phyloP scores from a whole-genome alignment of 2,888 invertebrate genomes.

The Malthinus flaveolus region DNA sequence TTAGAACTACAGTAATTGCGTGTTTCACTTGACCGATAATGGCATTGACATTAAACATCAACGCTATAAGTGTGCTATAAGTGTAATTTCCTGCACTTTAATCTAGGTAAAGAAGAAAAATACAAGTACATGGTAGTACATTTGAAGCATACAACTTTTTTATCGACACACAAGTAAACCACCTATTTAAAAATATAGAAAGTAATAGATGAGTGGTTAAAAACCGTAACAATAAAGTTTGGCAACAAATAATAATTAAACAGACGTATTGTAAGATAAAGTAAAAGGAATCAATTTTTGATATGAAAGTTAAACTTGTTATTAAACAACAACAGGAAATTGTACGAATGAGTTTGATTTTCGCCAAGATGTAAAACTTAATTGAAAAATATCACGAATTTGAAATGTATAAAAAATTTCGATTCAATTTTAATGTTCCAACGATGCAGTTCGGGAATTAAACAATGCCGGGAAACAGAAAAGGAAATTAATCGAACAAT shows the following conservation, averaged over 20 bases:
- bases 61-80: background rate
- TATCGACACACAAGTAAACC: background rate
- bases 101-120: background rate
- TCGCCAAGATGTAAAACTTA: too few species aligned
- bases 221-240: conserved; percentile 1
- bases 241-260: background rate
- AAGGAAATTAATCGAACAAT: too few species aligned
- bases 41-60: conserved; percentile 10
- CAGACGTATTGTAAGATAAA: background rate
- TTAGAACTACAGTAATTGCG: conserved; percentile 7
- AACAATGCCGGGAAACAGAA: too few species aligned
- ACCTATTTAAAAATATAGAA: background rate
- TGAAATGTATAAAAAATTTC: too few species aligned
- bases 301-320: conserved; percentile 1
- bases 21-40: conserved; percentile 13
- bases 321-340: too few species aligned
- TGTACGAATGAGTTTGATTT: too few species aligned
- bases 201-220: conserved; percentile 4
- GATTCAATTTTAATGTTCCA: too few species aligned
- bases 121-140: too few species aligned
- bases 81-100: conserved; percentile 1
- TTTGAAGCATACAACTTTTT: background rate
- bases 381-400: too few species aligned
- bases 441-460: too few species aligned
- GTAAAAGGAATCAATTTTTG: conserved; percentile 1